A percentile compares a stretch with the other conserved stretches of the same genome.
Evolutionary conservation across 2,888 invertebrate species (phyloP).

Genomic region (Nasonia oneida): DNA sequence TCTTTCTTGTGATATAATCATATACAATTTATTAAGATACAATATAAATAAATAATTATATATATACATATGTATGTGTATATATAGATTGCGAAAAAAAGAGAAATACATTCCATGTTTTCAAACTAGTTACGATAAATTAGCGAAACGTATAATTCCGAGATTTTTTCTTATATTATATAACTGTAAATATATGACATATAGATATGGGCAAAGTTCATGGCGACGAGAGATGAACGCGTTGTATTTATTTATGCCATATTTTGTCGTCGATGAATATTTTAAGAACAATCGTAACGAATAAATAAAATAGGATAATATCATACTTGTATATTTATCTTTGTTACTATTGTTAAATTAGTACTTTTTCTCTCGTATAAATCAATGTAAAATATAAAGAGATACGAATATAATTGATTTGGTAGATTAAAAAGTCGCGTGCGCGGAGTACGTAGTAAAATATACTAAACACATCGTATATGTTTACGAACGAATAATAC

Average conservation of each 20-base stretch:
- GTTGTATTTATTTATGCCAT: conserved; percentile 44
- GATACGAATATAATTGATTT: conserved; percentile 18
- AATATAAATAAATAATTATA: conserved; percentile 62
- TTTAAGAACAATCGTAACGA: conserved; percentile 19
- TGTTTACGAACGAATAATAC: conserved; percentile 18
- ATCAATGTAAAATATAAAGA: conserved; percentile 15
- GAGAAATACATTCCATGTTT: conserved; percentile 71
- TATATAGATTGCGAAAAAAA: conserved; percentile 64
- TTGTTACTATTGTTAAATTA: conserved; percentile 36
- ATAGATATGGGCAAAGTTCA: conserved; percentile 46
- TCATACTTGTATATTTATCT: conserved; percentile 26
- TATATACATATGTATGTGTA: conserved; percentile 62
- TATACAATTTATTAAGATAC: conserved; percentile 74
- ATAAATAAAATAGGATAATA: conserved; percentile 8
- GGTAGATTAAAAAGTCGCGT: conserved; percentile 3
- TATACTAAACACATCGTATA: not conserved
- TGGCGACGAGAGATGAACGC: conserved; percentile 10
- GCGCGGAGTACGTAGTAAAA: not conserved
- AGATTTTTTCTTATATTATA: conserved; percentile 52
- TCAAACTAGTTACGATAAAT: conserved; percentile 66
- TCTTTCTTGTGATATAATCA: conserved; percentile 80
- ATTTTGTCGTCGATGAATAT: conserved; percentile 22
- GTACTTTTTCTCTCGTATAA: conserved; percentile 13
- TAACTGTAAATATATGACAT: conserved; percentile 10
- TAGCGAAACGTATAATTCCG: conserved; percentile 57